Evolutionary conservation across 2,888 invertebrate species (phyloP).

Genomic region (Parelbella ahira): DNA sequence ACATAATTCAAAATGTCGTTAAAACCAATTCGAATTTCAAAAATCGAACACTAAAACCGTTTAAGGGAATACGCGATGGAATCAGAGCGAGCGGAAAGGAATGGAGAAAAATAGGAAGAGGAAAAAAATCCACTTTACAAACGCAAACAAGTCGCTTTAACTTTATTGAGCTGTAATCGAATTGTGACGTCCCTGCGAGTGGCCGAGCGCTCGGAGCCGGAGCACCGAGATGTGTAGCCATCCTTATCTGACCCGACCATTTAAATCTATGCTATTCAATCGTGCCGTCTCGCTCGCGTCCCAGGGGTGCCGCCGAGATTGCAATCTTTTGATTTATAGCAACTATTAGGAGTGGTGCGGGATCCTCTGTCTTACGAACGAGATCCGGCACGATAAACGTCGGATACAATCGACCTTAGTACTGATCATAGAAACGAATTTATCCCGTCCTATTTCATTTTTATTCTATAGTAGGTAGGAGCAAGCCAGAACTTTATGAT

Average conservation of each 20-base stretch:
- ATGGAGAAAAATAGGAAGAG: slow-evolving; percentile 48
- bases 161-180: slow-evolving; percentile 81
- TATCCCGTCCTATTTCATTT: too few relatives aligned
- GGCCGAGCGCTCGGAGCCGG: slow-evolving; percentile 52
- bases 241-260: slow-evolving; percentile 78
- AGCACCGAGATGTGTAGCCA: slow-evolving; percentile 67
- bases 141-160: slow-evolving; percentile 81
- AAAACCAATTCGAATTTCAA: too few relatives aligned
- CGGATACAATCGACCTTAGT: slow-evolving; percentile 68
- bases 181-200: slow-evolving; percentile 77
- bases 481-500: too few relatives aligned
- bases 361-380: slow-evolving; percentile 70
- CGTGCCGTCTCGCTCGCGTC: slow-evolving; percentile 78
- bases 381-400: slow-evolving; percentile 67
- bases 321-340: slow-evolving; percentile 81
- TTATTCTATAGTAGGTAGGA: too few relatives aligned
- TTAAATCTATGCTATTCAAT: slow-evolving; percentile 81
- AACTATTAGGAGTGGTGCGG: slow-evolving; percentile 78
- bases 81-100: slow-evolving; percentile 44
- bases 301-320: slow-evolving; percentile 79
- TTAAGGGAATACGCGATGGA: slow-evolving; percentile 12
- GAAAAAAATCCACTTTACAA: slow-evolving; percentile 79
- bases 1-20: too few relatives aligned
- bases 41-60: not conserved
- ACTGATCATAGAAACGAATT: slow-evolving; percentile 72